Evolutionary conservation across 2,797 vertebrate species (phyloP), one percentile per base, ranked within the genome.

Genomic region (Characodon lateralis): DNA sequence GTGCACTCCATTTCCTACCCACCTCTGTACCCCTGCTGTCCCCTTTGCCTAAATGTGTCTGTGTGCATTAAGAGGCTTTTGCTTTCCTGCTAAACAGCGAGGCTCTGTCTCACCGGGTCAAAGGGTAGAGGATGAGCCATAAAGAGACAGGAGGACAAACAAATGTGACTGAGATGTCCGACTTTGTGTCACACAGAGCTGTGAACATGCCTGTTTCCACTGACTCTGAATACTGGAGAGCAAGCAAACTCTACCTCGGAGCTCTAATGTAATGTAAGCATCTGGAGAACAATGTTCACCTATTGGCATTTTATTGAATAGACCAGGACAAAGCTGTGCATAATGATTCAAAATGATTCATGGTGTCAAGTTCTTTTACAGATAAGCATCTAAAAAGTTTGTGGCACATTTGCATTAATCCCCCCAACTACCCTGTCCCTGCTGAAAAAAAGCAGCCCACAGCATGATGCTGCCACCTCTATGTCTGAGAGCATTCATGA

Each of bases 1-100:
- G 89, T 89, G 89, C 91, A 88, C 55, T 68, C 89, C 78, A 80
- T 94, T 93, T 94, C 93, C 93, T 94, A 91, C 77, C 89, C 87
- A 89, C 87, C 89, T 89, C 89, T 20, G 80, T 87, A 87, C 84
- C 90, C 92, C 90, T 89, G 91, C 89, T 87, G 90, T 90, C 90
- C 85, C 69, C 66, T 87, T 84, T 87, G 88, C 69, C 86, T 61
- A 80, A 79, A 78, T 81, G 81, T 87, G 76, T 87, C 79, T 78
- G 71, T 81, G 85, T 85, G 82, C 81, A 85, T 87, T 85, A 68
- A 81, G 79, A 81, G 78, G 78, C 79, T 83, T 78, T 80, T 81
- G 83, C 85, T 83, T 89, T 93, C 85, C 79, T 86, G 81, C 80
- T 78, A 74, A 91, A 92, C 87, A 93, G 85, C 89, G 82, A 81